Evolutionary conservation across 2,797 vertebrate genomes (phyloP).

Genomic region (Cirrhinus molitorella): DNA sequence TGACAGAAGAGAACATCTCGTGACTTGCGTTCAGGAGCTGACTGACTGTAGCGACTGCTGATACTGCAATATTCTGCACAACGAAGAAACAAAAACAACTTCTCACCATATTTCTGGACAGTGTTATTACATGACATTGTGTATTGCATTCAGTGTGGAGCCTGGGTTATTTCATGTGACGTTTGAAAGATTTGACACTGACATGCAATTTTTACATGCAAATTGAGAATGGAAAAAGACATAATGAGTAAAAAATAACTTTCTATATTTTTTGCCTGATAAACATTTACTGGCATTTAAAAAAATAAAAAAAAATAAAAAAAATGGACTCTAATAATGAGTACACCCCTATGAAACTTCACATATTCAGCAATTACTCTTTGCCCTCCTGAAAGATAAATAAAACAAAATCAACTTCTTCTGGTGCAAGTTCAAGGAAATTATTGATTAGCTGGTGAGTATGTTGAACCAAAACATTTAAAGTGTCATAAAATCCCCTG

Average conservation of each 20-base stretch:
- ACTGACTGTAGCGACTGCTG: conserved; percentile 70
- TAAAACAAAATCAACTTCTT: too few species aligned
- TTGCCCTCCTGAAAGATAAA: too few species aligned
- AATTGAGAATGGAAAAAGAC: not conserved
- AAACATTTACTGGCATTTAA: too few species aligned
- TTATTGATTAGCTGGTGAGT: too few species aligned
- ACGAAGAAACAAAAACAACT: not conserved
- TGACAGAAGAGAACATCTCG: not conserved
- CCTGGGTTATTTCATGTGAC: not conserved
- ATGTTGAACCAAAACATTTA: too few species aligned
- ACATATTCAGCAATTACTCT: too few species aligned
- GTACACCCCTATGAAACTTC: not conserved
- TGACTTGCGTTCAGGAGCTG: conserved; percentile 65
- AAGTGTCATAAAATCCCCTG: too few species aligned
- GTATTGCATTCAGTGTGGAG: not conserved
- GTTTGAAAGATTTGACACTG: not conserved
- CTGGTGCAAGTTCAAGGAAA: too few species aligned
- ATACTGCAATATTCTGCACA: conserved; percentile 59
- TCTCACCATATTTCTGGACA: not conserved
- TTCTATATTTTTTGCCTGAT: not conserved
- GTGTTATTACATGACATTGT: not conserved
- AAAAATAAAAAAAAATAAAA: too few species aligned
- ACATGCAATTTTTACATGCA: not conserved
- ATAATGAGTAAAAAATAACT: not conserved
- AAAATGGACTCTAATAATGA: too few species aligned